Evolutionary conservation across 2,113 vertebrate genomes (phyloP), one percentile per base, ranked within the genome.

Genomic region (Macquaria ambigua): DNA sequence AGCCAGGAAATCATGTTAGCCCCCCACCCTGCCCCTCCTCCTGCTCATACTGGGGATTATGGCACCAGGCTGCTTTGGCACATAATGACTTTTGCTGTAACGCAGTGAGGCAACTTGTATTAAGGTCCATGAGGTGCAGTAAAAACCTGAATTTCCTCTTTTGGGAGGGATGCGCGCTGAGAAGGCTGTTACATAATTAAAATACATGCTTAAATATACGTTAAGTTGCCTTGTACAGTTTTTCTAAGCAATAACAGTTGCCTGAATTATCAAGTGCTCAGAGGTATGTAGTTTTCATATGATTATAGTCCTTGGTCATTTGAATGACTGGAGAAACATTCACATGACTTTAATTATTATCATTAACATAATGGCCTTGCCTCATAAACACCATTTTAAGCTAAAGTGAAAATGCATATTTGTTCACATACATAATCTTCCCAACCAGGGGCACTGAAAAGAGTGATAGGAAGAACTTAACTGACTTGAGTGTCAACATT

Each of bases 1-100:
- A 89, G 82, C 73, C 89, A 90, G 90, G 91, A 93, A 93, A 93
- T 90, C 79, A 83, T 20, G 74, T 93, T 90, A 91, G 72, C 52
- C 15, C 41, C 41, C 50, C 53, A 55, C 62, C 2, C 59, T 6
- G 34, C 34, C 20, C 74, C 52, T 52, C 52, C 71, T 41, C 74
- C 82, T 69, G 67, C 81, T 80, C 89, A 92, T 85, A 79, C 81
- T 87, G 83, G 69, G 81, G 87, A 89, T 90, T 82, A 91, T 39
- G 43, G 87, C 88, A 87, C 64, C 63, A 58, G 53, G 69, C 75
- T 71, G 71, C 78, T 58, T 89, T 67, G 75, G 84, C 74, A 87
- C 81, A 84, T 34, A 80, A 84, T 84, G 3, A 86, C 56, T 84
- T 79, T 68, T 50, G 81, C 76, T 77, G 77, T 67, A 66, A 64